Base-by-base conservation (phyloP, 2,113 vertebrate genomes). In the Gavialis gangeticus region DNA sequence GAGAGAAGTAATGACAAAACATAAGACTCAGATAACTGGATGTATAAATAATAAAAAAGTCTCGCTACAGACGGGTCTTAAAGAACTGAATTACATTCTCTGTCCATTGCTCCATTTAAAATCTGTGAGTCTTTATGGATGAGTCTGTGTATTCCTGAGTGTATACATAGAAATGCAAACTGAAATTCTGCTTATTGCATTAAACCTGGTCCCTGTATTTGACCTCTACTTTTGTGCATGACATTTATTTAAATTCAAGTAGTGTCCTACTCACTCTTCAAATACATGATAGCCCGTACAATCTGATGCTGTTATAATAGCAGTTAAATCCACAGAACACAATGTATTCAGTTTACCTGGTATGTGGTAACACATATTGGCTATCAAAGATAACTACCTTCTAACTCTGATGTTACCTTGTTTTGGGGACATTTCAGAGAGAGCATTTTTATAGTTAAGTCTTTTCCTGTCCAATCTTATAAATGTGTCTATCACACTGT, bases 361-460 rank as follows among this genome's bases (percentile, higher is more conserved):
- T 75, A 60, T 58, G 2, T 7, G 4, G 2, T 60, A 67, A 63
- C 57, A 67, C 10, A 64, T 62, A 78, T 17, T 18, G 54, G 37
- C 75, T 37, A 60, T 64, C 37, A 19, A 11, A 84, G 16, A 21
- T 37, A 77, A 18, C 57, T 56, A 83, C 87, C 84, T 88, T 85
- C 56, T 88, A 24, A 37, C 75, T 93, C 76, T 84, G 75, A 86
- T 88, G 21, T 85, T 25, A 89, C 19, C 17, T 66, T 4, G 64
- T n/a, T 58, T 85, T 56, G 63, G 63, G 56, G 67, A 27, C 87
- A 89, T 88, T 88, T 90, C 75, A 92, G 30, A 75, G 21, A 85
- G 28, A 78, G 79, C 16, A 25, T 7, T 81, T 18, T 82, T 67
- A 88, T 56, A n/a, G 27, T 75, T 75, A 83, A 93, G 75, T 62